These are phyloP conservation scores for Brevipalpus yothersi DNA, from an alignment of 1,140 invertebrate genomes.

Conservation along the genomic window DNA sequence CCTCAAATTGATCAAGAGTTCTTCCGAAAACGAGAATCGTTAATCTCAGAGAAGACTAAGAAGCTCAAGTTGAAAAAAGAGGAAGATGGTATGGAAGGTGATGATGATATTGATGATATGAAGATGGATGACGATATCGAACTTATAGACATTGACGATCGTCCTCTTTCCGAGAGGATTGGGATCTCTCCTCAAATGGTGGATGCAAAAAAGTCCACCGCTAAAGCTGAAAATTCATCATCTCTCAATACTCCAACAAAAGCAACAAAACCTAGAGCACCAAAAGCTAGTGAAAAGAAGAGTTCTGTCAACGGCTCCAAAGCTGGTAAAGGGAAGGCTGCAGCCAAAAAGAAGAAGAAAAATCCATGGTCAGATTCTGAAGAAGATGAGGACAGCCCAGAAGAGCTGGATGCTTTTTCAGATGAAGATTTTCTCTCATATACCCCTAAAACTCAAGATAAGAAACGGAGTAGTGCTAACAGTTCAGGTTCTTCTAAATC, in stretches of 20 bases:
- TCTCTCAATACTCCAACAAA: neutral
- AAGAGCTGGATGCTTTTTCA: neutral
- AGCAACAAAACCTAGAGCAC: neutral
- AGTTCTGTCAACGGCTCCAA: neutral
- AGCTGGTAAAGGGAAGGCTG: neutral
- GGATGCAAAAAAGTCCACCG: constrained; percentile 15
- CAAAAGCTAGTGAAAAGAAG: neutral
- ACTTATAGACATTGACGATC: neutral
- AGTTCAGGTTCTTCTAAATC: neutral
- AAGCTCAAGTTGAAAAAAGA: constrained; percentile 12
- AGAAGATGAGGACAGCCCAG: neutral
- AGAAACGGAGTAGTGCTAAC: neutral
- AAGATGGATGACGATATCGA: neutral
- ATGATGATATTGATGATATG: neutral
- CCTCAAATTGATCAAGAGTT: constrained; percentile 48
- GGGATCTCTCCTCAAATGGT: constrained; percentile 8
- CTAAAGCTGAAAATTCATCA: neutral
- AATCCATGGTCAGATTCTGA: neutral
- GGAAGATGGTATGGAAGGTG: constrained; percentile 6
- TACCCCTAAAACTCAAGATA: neutral
- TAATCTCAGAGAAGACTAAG: neutral
- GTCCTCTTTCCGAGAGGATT: constrained; percentile 6
- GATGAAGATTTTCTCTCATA: neutral
- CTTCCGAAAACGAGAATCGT: constrained; percentile 26
- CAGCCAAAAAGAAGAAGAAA: neutral